Evolutionary conservation across 1,140 invertebrate species (phyloP), one percentile per base, ranked within the genome.

Genomic region (Ceratosolen fusciceps): DNA sequence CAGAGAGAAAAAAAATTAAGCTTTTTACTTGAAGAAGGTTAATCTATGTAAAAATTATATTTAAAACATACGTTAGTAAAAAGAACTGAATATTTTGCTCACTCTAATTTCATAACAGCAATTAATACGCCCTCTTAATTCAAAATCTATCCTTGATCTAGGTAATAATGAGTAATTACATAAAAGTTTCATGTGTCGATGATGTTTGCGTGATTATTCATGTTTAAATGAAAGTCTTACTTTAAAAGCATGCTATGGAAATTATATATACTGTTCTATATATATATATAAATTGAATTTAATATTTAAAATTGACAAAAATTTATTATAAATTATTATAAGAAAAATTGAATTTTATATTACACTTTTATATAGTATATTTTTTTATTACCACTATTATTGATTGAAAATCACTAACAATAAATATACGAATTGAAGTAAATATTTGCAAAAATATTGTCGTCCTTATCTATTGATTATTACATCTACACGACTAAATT

Each of bases 51-150:
- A 43, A 29, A n/a, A n/a, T 74, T n/a, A 39, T 16, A 29, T 16
- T 74, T 5, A 39, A 43, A 37, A 34, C 10, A 60, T 19, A 39
- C 43, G 12, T 58, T 39, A 62, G 24, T n/a, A 19, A 47, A 37
- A 52, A 21, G 47, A 67, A 75, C 74, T 56, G 14, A 68, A 77
- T n/a, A 29, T 52, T 75, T 75, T 75, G 29, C 21, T 68, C 52
- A n/a, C 49, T 54, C 37, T 49, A 77, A 56, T 68, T 68, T 77
- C 19, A 21, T 26, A 34, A 34, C n/a, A 68, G 54, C 52, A 21
- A 56, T 39, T 16, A 19, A 52, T 34, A 31, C n/a, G 34, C 21
- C 47, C 5, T 52, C 9, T 52, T 43, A 52, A 24, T 49, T 19
- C 10, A 43, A 70, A 29, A 21, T 62, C 31, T 62, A 62, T 39